Evolutionary conservation across 1,140 invertebrate genomes (phyloP).

Genomic region (Panagrolaimus sp.): DNA sequence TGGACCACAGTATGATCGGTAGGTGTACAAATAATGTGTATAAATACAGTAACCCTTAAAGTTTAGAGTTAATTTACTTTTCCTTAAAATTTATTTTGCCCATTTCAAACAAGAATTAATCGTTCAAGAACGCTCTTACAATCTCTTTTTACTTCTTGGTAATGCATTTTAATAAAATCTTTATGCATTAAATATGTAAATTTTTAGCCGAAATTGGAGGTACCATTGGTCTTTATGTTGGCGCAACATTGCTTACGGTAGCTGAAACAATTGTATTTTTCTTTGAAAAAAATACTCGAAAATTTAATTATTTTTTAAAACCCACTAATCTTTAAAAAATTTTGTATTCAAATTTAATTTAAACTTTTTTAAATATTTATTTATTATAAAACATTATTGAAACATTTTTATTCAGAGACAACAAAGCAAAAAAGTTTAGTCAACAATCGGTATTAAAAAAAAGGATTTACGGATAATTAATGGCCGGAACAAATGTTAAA

Average conservation of each 20-base stretch:
- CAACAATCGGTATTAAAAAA: no score
- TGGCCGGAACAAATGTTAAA: no score
- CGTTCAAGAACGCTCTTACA: conserved; percentile 31
- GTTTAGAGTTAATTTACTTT: conserved; percentile 30
- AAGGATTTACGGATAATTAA: no score
- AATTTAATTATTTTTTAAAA: conserved; percentile 11
- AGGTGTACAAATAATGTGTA: not conserved
- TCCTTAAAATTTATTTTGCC: conserved; percentile 30
- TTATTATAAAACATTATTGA: no score
- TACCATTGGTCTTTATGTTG: conserved; percentile 30
- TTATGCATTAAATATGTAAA: not conserved
- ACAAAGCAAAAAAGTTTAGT: no score
- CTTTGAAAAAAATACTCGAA: conserved; percentile 25
- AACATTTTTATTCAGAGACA: no score
- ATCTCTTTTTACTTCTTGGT: conserved; percentile 28
- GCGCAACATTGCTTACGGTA: conserved; percentile 23
- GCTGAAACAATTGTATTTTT: conserved; percentile 30
- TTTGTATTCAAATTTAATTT: no score
- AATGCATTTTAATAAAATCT: not conserved
- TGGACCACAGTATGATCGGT: conserved; percentile 30
- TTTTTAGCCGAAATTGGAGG: conserved; percentile 32
- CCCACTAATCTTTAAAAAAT: not conserved
- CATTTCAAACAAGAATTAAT: conserved; percentile 34
- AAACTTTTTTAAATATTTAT: no score
- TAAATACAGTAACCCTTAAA: no score